A percentile compares a stretch with the other conserved stretches of the same genome.
phyloP scores from a whole-genome alignment of 2,797 vertebrate species.

The Sitta carolinensis region DNA sequence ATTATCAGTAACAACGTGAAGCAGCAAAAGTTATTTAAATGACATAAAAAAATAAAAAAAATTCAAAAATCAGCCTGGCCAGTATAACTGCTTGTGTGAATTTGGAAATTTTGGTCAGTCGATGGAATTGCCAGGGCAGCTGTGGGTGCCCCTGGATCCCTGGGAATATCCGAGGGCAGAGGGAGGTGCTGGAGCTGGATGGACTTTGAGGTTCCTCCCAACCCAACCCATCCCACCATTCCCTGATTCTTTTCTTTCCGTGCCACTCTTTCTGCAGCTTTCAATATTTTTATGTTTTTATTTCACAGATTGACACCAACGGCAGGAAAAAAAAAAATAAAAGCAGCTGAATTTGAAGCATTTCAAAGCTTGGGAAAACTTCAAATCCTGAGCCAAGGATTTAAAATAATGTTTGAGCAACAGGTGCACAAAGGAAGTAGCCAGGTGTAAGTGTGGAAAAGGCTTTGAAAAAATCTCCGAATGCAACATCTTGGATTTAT shows the following conservation, averaged over 20 bases:
- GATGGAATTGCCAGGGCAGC: not conserved
- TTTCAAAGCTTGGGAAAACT: not conserved
- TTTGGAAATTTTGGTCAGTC: not conserved
- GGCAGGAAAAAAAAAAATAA: not conserved
- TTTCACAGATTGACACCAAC: not conserved
- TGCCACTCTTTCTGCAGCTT: not conserved
- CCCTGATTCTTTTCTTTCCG: not conserved
- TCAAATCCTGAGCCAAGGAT: not conserved
- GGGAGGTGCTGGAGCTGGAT: not conserved
- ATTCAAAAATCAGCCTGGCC: not conserved
- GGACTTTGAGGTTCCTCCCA: not conserved
- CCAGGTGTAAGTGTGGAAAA: not conserved
- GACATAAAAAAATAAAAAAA: not conserved
- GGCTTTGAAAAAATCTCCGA: not conserved
- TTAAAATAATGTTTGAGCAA: not conserved
- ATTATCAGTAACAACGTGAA: not conserved
- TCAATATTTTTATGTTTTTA: not conserved
- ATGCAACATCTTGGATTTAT: not conserved
- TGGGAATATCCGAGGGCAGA: fast-evolving
- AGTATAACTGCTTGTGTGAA: not conserved
- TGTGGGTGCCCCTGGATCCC: not conserved
- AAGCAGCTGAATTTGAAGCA: not conserved
- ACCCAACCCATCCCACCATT: not conserved
- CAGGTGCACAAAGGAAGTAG: not conserved
- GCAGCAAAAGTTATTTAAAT: not conserved